These are phyloP conservation scores for Drosophila cracens DNA, from an alignment of 2,888 invertebrate genomes.

Conservation along the genomic window DNA sequence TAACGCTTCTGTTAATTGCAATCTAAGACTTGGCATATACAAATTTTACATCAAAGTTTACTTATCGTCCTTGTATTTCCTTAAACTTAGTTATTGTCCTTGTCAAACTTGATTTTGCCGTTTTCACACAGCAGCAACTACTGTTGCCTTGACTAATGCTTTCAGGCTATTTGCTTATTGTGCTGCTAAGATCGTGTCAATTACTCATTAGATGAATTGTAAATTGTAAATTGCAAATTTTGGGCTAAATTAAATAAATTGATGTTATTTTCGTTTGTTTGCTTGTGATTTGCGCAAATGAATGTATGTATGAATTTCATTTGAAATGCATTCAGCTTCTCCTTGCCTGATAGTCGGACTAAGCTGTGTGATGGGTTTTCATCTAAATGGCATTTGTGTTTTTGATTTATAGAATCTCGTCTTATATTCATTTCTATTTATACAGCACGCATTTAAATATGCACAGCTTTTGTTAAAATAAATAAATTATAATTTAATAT, in stretches of 20 bases:
- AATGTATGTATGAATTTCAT: slow-evolving; percentile 10
- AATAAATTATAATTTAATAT: neutral
- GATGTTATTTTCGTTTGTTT: slow-evolving; percentile 38
- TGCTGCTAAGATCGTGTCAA: slow-evolving; percentile 42
- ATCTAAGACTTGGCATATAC: slow-evolving; percentile 47
- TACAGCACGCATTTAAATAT: neutral
- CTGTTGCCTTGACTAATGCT: slow-evolving; percentile 7
- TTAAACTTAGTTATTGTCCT: slow-evolving; percentile 18
- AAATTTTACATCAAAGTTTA: slow-evolving; percentile 8
- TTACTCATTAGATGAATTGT: slow-evolving; percentile 50
- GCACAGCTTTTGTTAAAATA: neutral
- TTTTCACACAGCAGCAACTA: slow-evolving; percentile 40
- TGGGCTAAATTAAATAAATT: slow-evolving; percentile 48
- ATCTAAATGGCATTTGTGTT: slow-evolving; percentile 28
- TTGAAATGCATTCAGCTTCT: slow-evolving; percentile 17
- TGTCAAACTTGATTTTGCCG: slow-evolving; percentile 31
- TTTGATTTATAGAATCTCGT: neutral
- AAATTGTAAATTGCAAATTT: slow-evolving; percentile 24
- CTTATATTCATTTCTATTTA: neutral
- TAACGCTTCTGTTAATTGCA: slow-evolving; percentile 57
- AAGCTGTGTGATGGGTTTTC: slow-evolving; percentile 15
- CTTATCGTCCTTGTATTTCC: slow-evolving; percentile 1
- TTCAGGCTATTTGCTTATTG: slow-evolving; percentile 34
- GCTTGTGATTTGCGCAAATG: slow-evolving; percentile 35
- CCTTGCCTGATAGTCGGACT: slow-evolving; percentile 15